A percentile compares a stretch with the other conserved stretches of the same genome.
These are phyloP conservation scores for Zalophus californianus DNA, from an alignment of 2,797 vertebrate genomes.

Conservation along the genomic window DNA sequence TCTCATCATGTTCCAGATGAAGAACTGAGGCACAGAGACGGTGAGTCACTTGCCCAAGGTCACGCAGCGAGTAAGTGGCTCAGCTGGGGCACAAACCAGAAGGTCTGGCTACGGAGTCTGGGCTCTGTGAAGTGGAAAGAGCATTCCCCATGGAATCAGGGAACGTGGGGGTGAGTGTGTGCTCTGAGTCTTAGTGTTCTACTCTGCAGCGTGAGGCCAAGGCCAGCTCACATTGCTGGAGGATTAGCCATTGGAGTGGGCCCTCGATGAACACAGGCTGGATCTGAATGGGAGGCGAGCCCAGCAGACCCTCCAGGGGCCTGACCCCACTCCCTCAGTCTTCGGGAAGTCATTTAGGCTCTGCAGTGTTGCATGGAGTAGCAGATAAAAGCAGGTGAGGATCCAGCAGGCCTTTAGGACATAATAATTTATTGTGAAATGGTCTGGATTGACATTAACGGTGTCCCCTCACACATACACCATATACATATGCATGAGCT, in stretches of 20 bases:
- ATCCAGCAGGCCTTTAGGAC: background rate
- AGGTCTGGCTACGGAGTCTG: background rate
- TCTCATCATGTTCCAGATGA: background rate
- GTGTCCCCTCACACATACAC: background rate
- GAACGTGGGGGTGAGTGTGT: background rate
- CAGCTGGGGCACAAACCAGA: background rate
- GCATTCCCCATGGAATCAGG: background rate
- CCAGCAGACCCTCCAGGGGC: fast-evolving
- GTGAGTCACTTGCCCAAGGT: background rate
- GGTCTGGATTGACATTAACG: background rate
- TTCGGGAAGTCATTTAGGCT: background rate
- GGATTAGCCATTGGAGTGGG: background rate
- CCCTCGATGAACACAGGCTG: background rate
- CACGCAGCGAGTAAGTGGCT: background rate
- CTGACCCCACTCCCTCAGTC: background rate
- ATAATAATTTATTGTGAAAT: background rate
- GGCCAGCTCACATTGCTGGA: no score
- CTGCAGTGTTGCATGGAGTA: fast-evolving
- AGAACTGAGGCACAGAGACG: background rate
- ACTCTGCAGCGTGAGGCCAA: background rate
- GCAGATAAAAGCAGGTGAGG: background rate
- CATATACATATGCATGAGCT: background rate
- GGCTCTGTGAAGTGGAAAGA: background rate
- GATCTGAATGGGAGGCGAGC: background rate
- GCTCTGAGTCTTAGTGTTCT: background rate